A percentile compares a stretch with the other conserved stretches of the same genome.
These are phyloP conservation scores for Apamea anceps DNA, from an alignment of 2,888 invertebrate species.

Conservation along the genomic window DNA sequence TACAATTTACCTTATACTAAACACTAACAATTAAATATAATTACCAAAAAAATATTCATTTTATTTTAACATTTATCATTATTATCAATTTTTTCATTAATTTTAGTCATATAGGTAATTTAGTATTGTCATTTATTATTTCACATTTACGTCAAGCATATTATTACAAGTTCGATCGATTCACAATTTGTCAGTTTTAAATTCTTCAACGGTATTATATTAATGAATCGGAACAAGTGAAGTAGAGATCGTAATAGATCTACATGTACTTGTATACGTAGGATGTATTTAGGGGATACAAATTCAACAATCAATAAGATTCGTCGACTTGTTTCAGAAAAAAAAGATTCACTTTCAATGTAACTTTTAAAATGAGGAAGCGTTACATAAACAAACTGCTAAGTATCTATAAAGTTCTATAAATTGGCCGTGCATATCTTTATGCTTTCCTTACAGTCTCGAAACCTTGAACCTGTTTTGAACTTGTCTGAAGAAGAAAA, in stretches of 20 bases:
- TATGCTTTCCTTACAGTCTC: not conserved
- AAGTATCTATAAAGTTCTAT: not conserved
- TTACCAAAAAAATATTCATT: too few relatives aligned
- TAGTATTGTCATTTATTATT: too few relatives aligned
- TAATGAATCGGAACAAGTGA: constrained; percentile 43
- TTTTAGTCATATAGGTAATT: too few relatives aligned
- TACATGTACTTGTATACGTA: not conserved
- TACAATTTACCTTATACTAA: too few relatives aligned
- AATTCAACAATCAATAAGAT: constrained; percentile 1
- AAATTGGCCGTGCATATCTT: not conserved
- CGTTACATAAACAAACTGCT: not conserved
- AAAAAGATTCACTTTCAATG: not conserved
- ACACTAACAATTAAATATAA: too few relatives aligned
- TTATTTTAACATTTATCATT: too few relatives aligned
- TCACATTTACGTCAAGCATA: too few relatives aligned
- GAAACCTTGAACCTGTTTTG: not conserved
- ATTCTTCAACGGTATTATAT: not conserved
- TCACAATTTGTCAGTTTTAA: too few relatives aligned
- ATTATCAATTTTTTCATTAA: too few relatives aligned
- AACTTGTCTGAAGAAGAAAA: constrained; percentile 12
- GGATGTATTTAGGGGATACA: not conserved
- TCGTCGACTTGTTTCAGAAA: not conserved
- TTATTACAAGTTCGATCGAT: too few relatives aligned
- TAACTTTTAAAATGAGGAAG: not conserved
- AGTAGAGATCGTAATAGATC: constrained; percentile 19